Base-by-base conservation (phyloP, 2,888 invertebrate species). In the Drosophila acutilabella region DNA sequence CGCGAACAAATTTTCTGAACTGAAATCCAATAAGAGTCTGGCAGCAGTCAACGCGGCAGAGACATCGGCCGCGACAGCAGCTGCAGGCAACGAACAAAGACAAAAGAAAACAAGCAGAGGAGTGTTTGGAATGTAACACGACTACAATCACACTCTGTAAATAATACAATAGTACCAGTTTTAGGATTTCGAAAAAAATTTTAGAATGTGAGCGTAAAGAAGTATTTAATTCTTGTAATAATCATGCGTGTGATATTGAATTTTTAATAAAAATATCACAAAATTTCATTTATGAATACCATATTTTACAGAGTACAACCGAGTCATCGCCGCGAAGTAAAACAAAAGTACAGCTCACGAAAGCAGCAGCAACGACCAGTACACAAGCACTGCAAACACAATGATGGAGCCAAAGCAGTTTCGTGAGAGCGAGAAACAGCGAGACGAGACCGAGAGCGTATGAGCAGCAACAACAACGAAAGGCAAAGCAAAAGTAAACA, bases 1-100 rank as follows among this genome's bases (percentile, higher is more conserved):
- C 75, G 78, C 88, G 84, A 87, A 64, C 47, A 71, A 68, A 73
- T 78, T 76, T 79, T 74, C 84, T 87, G 79, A 84, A 84, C 78
- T 81, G 68, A 77, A 87, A 77, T 73, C 68, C 68, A 75, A 78
- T 74, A 70, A 76, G 64, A 78, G 62, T 74, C 69, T 64, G 52
- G 62, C 61, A 59, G 56, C 60, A 69, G 73, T 54, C 47, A 51
- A 58, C 56, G 67, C 53, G 16, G 53, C 53, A 58, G 57, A 41
- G 54, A 48, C 54, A 48, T 42, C 42, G 42, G 23, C 65, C 38
- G 51, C 64, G 47, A 14, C 45, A 69, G 78, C 71, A 59, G 64
- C 70, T 70, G 69, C 73, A 67, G 56, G 60, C 71, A 36, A 54
- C 73, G 64, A 42, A 72, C 64, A 64, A 72, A 76, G 41, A 53